Conservation (phyloP, 2,113 vertebrate genomes). For the Melanerpes aurifrons region DNA sequence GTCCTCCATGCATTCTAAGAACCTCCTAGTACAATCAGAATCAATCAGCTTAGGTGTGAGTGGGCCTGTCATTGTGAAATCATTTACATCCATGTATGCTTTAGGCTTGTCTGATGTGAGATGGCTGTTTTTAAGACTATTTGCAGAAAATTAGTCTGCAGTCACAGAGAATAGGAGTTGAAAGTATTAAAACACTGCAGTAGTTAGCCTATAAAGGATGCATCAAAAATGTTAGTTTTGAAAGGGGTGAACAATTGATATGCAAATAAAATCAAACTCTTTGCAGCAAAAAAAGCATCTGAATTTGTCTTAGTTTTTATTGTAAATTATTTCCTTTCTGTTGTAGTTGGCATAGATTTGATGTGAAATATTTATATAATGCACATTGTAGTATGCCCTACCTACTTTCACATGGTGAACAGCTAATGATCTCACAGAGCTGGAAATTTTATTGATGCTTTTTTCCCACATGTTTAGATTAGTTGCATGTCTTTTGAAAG, state of each 20-base stretch:
- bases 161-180: neutral
- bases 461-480: neutral
- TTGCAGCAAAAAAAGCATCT: neutral
- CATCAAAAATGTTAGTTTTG: neutral
- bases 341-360: neutral
- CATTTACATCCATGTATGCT: neutral
- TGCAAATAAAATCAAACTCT: neutral
- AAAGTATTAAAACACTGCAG: neutral
- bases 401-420: neutral
- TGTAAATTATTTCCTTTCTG: neutral
- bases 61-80: neutral
- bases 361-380: neutral
- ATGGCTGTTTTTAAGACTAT: neutral
- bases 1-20: too few species aligned
- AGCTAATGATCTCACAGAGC: neutral
- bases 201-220: neutral
- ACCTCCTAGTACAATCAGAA: too few species aligned
- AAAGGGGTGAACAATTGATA: neutral
- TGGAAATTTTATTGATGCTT: neutral
- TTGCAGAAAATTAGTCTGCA: neutral
- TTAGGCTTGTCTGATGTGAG: neutral
- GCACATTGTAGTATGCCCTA: neutral
- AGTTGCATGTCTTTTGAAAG: neutral
- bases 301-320: neutral
- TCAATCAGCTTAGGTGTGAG: fast-evolving